phyloP scores from a whole-genome alignment of 2,113 vertebrate genomes.

The Morone chrysops region DNA sequence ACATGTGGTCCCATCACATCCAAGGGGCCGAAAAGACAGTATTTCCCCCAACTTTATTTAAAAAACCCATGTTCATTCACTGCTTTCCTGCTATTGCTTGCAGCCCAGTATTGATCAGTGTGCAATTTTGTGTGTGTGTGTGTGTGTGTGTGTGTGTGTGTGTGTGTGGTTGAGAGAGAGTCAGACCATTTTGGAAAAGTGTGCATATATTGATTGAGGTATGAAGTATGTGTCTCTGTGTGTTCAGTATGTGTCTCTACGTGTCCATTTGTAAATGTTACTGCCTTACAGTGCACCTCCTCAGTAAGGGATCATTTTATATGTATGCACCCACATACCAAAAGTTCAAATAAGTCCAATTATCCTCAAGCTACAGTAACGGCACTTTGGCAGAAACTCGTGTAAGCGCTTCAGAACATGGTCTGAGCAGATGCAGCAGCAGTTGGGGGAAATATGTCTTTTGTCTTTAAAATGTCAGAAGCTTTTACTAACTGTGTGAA shows the following conservation, averaged over 20 bases:
- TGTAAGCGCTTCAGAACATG: slow-evolving; percentile 67
- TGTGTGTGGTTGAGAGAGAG: not conserved
- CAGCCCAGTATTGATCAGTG: not conserved
- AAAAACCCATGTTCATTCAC: slow-evolving; percentile 52
- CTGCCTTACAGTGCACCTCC: too few species aligned
- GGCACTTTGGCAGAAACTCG: slow-evolving; percentile 4
- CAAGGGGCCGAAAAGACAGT: slow-evolving; percentile 73
- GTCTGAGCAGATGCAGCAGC: slow-evolving; percentile 30
- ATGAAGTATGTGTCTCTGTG: not conserved
- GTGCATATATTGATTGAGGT: not conserved
- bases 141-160: not conserved
- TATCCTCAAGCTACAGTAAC: not conserved
- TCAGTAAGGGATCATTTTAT: not conserved
- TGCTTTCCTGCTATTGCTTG: slow-evolving; percentile 27
- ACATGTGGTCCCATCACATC: slow-evolving; percentile 51
- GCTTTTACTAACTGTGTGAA: slow-evolving; percentile 68
- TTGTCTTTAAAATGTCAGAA: slow-evolving; percentile 42
- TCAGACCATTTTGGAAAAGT: not conserved
- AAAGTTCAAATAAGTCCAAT: not conserved
- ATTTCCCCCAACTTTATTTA: slow-evolving; percentile 64
- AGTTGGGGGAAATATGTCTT: slow-evolving; percentile 82
- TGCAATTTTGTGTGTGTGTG: not conserved
- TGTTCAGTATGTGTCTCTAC: not conserved
- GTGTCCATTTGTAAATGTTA: not conserved
- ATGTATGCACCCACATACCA: not conserved